Percentiles rank a stretch among this genome's conserved stretches.
Conservation (phyloP, 2,888 invertebrate genomes). For the Leucophenga montana region DNA sequence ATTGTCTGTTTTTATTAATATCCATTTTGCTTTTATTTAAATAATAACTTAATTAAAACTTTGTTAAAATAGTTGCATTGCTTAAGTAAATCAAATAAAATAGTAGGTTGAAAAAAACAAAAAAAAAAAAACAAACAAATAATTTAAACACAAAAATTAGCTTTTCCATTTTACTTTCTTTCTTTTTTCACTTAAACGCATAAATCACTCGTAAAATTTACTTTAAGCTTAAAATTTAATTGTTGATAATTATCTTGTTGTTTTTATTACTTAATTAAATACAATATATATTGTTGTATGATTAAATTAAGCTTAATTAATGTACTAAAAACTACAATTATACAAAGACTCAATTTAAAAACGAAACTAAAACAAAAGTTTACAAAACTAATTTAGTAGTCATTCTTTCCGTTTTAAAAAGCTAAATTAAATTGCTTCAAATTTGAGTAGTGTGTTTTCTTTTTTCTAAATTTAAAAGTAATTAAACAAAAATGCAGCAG, state of each 20-base stretch:
- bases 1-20: background rate
- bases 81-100: too few relatives aligned
- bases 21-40: background rate
- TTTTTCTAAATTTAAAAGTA: background rate
- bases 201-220: conserved; percentile 52
- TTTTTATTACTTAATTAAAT: background rate
- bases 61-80: background rate
- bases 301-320: conserved; percentile 13
- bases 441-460: background rate
- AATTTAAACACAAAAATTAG: background rate
- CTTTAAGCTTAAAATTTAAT: background rate
- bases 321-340: conserved; percentile 14
- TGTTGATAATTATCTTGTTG: conserved; percentile 1
- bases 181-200: conserved; percentile 40
- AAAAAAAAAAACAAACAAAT: too few relatives aligned
- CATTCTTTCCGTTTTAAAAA: background rate
- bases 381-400: conserved; percentile 12
- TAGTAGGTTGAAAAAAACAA: too few relatives aligned
- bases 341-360: conserved; percentile 10
- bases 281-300: background rate
- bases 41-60: conserved; percentile 8
- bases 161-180: too few relatives aligned
- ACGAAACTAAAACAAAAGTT: background rate
- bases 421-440: conserved; percentile 6
- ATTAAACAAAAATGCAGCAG: background rate